Base-by-base conservation (phyloP, 2,888 invertebrate genomes). In the Diaprepes abbreviatus region DNA sequence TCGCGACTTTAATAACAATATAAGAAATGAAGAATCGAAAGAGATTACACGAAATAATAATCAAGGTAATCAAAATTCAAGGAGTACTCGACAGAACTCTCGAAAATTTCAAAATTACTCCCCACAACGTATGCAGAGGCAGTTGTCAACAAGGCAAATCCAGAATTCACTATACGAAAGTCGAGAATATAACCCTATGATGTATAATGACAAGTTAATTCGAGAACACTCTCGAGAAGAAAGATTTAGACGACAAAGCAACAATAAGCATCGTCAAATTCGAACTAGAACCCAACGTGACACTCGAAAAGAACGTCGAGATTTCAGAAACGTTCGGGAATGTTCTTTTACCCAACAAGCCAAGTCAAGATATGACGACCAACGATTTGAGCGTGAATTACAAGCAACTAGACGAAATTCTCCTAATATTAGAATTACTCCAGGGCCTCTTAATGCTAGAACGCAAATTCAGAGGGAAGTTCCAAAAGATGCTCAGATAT, bases 41-140 rank as follows among this genome's bases (percentile, higher is more conserved):
- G n/a, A 24, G 5, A 5, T 3, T 45, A 12, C n/a, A 12, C 6
- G 14, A 38, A 7, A 48, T 24, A 38, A 38, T n/a, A 12, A 14
- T 48, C 24, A 6, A 12, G 28, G n/a, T 1, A 19, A 12, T 24
- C 7, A n/a, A n/a, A n/a, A n/a, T n/a, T n/a, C n/a, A n/a, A n/a
- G n/a, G n/a, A n/a, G n/a, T n/a, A n/a, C n/a, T n/a, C n/a, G n/a
- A n/a, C n/a, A n/a, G n/a, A n/a, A n/a, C n/a, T n/a, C 45, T 12
- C 45, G 45, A 24, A 3, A 36, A 5, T 19, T 40, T n/a, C 24
- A 59, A 59, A 43, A 31, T 59, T 45, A 59, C 43, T 59, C 59
- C 59, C 59, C 3, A 31, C 40, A 43, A 33, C n/a, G 12, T 31
- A 17, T 31, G 10, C 40, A 59, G 45, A 43, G 59, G 31, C 59